phyloP scores from a whole-genome alignment of 64 coral and sea anemone genomes.

The Montipora sp. region DNA sequence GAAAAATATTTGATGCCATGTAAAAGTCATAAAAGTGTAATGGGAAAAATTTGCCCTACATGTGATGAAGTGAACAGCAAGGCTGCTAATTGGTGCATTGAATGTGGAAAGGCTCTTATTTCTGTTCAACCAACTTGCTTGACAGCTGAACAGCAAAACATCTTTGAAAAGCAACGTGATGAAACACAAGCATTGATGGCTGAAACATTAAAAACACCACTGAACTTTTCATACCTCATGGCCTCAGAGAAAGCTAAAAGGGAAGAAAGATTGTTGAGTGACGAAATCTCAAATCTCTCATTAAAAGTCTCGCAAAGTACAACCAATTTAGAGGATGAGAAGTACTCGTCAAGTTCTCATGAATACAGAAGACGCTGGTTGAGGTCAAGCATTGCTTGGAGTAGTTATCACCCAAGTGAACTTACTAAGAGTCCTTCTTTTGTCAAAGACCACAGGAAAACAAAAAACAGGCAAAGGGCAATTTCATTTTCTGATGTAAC shows the following conservation, averaged over 20 bases:
- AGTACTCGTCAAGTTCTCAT: conserved; percentile 56
- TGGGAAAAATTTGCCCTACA: conserved; percentile 74
- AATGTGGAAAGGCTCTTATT: conserved; percentile 82
- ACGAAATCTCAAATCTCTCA: conserved; percentile 35
- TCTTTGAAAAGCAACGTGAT: conserved; percentile 63
- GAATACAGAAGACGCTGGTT: conserved; percentile 90
- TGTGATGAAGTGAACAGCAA: conserved; percentile 81
- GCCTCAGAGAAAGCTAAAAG: conserved; percentile 26
- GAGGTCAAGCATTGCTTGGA: conserved; percentile 94
- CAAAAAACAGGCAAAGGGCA: conserved; percentile 24
- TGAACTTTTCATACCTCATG: conserved; percentile 38
- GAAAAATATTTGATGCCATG: not conserved
- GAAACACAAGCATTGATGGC: conserved; percentile 54
- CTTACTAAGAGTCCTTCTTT: conserved; percentile 83
- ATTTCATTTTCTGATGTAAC: conserved; percentile 37
- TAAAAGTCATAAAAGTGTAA: not conserved
- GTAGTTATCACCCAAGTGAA: conserved; percentile 68
- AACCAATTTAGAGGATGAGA: conserved; percentile 44
- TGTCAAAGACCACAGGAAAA: conserved; percentile 3
- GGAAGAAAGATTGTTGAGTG: conserved; percentile 15
- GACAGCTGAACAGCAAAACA: conserved; percentile 44
- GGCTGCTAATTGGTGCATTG: conserved; percentile 90
- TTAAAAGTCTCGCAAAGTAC: conserved; percentile 35
- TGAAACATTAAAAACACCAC: conserved; percentile 52
- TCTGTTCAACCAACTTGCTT: conserved; percentile 39